A percentile compares a stretch with the other conserved stretches of the same genome.
Evolutionary conservation across 2,113 vertebrate species (phyloP).

Genomic region (Odocoileus hemionus): DNA sequence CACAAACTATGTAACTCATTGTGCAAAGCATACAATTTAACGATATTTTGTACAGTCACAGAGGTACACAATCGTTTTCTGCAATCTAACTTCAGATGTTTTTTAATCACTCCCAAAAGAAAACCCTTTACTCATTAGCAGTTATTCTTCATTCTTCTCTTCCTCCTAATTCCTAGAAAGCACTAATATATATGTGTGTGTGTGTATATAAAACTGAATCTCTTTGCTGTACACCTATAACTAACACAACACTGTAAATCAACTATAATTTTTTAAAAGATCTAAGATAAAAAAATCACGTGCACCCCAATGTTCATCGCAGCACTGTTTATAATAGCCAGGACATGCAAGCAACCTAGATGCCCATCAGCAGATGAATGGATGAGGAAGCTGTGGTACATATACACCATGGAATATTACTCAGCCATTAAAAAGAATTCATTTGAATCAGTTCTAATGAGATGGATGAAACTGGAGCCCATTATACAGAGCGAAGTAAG

Average conservation of each 20-base stretch:
- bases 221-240: background rate
- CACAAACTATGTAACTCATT: background rate
- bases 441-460: too few relatives aligned
- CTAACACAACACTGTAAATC: background rate
- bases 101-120: constrained; percentile 12
- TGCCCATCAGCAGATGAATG: too few relatives aligned
- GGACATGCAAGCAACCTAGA: too few relatives aligned
- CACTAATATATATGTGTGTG: background rate
- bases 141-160: background rate
- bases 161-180: background rate
- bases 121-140: background rate
- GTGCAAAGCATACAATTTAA: background rate
- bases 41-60: background rate
- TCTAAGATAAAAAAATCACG: background rate
- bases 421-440: too few relatives aligned
- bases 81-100: background rate
- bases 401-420: too few relatives aligned
- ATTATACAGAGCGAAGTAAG: too few relatives aligned
- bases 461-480: too few relatives aligned
- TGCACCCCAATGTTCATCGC: too few relatives aligned
- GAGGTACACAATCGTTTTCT: background rate
- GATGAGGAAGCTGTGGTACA: too few relatives aligned
- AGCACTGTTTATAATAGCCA: too few relatives aligned
- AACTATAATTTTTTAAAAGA: background rate
- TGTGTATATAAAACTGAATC: background rate